Percentiles rank a stretch among this genome's conserved stretches.
Conservation (phyloP, 2,888 invertebrate species). For the Diarsia mendica region DNA sequence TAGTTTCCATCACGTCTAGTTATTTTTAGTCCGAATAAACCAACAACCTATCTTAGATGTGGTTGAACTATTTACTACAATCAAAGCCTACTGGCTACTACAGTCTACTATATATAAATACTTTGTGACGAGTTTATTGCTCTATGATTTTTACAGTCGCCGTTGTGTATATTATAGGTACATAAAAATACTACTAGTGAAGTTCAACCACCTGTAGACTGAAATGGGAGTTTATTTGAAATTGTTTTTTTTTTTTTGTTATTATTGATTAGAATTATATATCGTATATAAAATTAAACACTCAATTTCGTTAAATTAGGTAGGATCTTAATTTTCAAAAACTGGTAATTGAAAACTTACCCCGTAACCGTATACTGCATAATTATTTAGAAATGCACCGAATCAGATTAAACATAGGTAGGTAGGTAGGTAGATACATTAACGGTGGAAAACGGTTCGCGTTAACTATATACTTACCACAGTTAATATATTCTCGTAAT, state of each 20-base stretch:
- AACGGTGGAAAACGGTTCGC: too few relatives aligned
- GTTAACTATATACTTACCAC: background rate
- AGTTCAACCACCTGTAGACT: too few relatives aligned
- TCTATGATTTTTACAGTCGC: background rate
- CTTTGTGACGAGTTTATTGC: too few relatives aligned
- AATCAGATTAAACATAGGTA: background rate
- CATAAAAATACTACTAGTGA: background rate
- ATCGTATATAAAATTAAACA: too few relatives aligned
- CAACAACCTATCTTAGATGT: background rate
- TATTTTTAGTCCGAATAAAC: constrained; percentile 1
- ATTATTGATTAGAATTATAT: too few relatives aligned
- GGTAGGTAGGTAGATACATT: too few relatives aligned
- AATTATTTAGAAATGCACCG: background rate
- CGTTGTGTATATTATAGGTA: background rate
- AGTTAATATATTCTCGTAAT: background rate
- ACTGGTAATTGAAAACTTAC: too few relatives aligned
- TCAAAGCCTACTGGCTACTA: background rate
- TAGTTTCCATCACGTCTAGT: background rate
- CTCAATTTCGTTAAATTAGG: too few relatives aligned
- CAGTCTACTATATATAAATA: background rate
- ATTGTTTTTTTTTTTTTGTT: too few relatives aligned
- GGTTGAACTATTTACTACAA: background rate
- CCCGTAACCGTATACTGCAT: background rate
- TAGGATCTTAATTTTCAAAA: too few relatives aligned
- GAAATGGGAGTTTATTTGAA: too few relatives aligned